Conservation (phyloP, 2,797 vertebrate species). For the Philypnodon macrostomus region DNA sequence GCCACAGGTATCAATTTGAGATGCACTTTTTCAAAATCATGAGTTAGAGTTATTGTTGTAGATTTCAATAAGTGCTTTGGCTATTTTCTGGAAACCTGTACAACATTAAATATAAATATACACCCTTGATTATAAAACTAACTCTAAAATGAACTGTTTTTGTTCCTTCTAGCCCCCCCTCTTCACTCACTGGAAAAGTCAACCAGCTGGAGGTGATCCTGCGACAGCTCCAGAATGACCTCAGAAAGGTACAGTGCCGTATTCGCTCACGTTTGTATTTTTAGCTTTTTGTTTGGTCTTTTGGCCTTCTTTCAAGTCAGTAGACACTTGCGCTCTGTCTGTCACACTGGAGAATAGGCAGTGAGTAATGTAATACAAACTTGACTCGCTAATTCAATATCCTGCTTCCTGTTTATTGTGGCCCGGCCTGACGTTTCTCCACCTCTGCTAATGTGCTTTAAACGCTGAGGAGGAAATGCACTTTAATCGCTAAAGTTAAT, state of each 20-base stretch:
- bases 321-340: conserved; percentile 21
- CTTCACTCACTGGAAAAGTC: conserved; percentile 93
- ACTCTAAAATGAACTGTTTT: too few relatives aligned
- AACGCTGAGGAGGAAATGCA: conserved; percentile 50
- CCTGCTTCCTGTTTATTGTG: conserved; percentile 66
- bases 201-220: conserved; percentile 96
- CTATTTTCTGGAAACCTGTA: too few relatives aligned
- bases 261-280: background rate
- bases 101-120: too few relatives aligned
- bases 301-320: conserved; percentile 11
- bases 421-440: conserved; percentile 44
- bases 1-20: too few relatives aligned
- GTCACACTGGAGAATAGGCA: conserved; percentile 35
- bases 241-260: conserved; percentile 83
- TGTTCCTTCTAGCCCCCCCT: conserved; percentile 70
- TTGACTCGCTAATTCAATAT: conserved; percentile 67
- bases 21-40: too few relatives aligned
- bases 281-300: conserved; percentile 15
- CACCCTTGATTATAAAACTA: too few relatives aligned
- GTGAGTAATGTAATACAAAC: conserved; percentile 62
- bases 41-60: too few relatives aligned
- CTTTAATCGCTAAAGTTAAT: conserved; percentile 52
- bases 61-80: too few relatives aligned
- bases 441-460: conserved; percentile 53
- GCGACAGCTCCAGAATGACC: conserved; percentile 91